Conservation (phyloP, 1,140 invertebrate genomes). For the Brachionus plicatilis region DNA sequence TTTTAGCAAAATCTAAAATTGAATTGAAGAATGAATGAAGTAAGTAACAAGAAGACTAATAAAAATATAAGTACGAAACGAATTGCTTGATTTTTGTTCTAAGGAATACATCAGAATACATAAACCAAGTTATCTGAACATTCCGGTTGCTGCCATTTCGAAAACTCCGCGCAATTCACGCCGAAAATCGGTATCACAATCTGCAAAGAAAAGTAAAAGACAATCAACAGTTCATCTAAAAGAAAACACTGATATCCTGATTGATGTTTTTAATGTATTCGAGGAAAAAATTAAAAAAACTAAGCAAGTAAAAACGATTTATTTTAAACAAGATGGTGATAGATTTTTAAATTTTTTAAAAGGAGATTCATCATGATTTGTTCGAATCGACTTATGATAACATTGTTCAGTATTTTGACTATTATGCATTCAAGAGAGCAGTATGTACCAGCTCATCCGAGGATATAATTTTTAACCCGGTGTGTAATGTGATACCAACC, state of each 20-base stretch:
- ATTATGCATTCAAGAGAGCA: conserved; percentile 14
- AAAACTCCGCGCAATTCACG: conserved; percentile 14
- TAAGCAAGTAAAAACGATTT: not conserved
- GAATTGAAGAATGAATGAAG: not conserved
- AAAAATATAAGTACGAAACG: no score
- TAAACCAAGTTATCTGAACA: not conserved
- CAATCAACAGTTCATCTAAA: not conserved
- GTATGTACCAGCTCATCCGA: not conserved
- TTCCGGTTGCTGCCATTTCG: not conserved
- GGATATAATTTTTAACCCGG: conserved; percentile 26
- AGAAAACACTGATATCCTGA: not conserved
- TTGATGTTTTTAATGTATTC: not conserved
- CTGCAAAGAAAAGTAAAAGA: not conserved
- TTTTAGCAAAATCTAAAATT: no score
- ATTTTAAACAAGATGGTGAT: not conserved
- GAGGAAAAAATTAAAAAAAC: conserved; percentile 35
- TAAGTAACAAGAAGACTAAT: not conserved
- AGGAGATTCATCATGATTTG: conserved; percentile 28
- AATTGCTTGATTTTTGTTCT: not conserved
- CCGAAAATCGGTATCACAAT: conserved; percentile 11
- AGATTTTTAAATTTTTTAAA: not conserved
- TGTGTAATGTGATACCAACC: conserved; percentile 35
- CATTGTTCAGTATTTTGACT: conserved; percentile 36
- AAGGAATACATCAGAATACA: conserved; percentile 38
- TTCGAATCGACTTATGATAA: conserved; percentile 31